These are phyloP conservation scores for Itoplectis maculator DNA, from an alignment of 2,888 invertebrate genomes.

Conservation along the genomic window DNA sequence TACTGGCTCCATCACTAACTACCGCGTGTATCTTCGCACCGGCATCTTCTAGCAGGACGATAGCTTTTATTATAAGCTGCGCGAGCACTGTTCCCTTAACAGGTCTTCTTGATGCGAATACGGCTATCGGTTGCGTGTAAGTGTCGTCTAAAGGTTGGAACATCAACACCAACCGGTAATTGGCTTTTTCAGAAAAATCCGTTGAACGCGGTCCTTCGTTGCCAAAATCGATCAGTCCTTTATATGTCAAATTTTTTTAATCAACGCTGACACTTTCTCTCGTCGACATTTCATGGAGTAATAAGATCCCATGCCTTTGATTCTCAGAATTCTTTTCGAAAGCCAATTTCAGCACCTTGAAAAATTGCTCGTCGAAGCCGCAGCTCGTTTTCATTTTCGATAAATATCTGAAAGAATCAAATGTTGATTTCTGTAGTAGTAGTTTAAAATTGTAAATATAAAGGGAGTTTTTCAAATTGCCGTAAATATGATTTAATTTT, in stretches of 20 bases:
- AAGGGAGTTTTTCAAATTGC: not conserved
- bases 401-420: not conserved
- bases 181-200: slow-evolving; percentile 59
- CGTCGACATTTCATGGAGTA: slow-evolving; percentile 68
- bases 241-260: slow-evolving; percentile 55
- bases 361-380: slow-evolving; percentile 57
- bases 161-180: slow-evolving; percentile 67
- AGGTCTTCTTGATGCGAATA: slow-evolving; percentile 65
- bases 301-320: slow-evolving; percentile 66
- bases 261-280: slow-evolving; percentile 63
- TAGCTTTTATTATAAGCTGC: slow-evolving; percentile 63
- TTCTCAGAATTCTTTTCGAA: slow-evolving; percentile 60
- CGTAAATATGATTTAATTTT: not conserved
- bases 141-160: slow-evolving; percentile 64
- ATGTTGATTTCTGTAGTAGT: not conserved
- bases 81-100: slow-evolving; percentile 57
- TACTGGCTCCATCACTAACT: slow-evolving; percentile 68
- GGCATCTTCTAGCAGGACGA: slow-evolving; percentile 64
- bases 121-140: slow-evolving; percentile 68
- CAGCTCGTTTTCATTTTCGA: slow-evolving; percentile 23
- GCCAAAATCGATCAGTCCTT: slow-evolving; percentile 64
- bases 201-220: slow-evolving; percentile 6
- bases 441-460: not conserved
- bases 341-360: slow-evolving; percentile 62
- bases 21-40: slow-evolving; percentile 69